Evolutionary conservation across 1,140 invertebrate genomes (phyloP).

Genomic region (Panagrolaimus sp.): DNA sequence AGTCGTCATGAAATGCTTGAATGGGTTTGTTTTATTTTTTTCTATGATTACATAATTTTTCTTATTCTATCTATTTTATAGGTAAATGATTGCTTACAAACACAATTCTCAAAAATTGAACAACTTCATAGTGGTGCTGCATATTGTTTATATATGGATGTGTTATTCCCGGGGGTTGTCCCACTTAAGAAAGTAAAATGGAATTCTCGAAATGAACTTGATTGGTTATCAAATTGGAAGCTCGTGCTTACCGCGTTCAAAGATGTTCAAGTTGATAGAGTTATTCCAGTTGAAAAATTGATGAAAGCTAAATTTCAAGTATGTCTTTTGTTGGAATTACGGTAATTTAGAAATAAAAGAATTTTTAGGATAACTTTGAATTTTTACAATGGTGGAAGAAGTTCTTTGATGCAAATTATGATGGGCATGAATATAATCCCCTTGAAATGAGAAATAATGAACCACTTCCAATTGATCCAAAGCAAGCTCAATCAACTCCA

Average conservation of each 20-base stretch:
- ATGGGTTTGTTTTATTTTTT: slow-evolving; percentile 74
- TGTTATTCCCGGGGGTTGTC: slow-evolving; percentile 86
- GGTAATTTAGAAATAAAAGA: neutral
- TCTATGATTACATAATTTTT: too few species aligned
- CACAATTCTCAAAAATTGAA: slow-evolving; percentile 78
- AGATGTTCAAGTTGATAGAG: slow-evolving; percentile 96
- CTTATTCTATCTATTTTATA: too few species aligned
- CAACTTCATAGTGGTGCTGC: slow-evolving; percentile 75
- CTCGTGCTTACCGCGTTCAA: slow-evolving; percentile 92
- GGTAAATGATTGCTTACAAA: slow-evolving; percentile 84
- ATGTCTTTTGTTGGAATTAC: neutral
- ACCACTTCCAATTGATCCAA: slow-evolving; percentile 47
- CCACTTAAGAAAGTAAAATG: slow-evolving; percentile 94
- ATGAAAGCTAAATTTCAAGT: slow-evolving; percentile 90
- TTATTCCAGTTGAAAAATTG: slow-evolving; percentile 92
- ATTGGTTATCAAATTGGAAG: slow-evolving; percentile 99
- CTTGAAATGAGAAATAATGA: slow-evolving; percentile 75
- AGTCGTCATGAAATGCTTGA: slow-evolving; percentile 95
- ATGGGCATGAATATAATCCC: slow-evolving; percentile 87
- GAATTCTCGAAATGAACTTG: slow-evolving; percentile 94
- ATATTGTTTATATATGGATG: slow-evolving; percentile 78
- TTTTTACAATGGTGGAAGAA: slow-evolving; percentile 99
- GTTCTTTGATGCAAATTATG: slow-evolving; percentile 99
- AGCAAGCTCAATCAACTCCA: neutral
- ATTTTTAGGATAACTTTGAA: slow-evolving; percentile 73